Evolutionary conservation across 2,113 vertebrate species (phyloP).

Genomic region (Eptesicus fuscus): DNA sequence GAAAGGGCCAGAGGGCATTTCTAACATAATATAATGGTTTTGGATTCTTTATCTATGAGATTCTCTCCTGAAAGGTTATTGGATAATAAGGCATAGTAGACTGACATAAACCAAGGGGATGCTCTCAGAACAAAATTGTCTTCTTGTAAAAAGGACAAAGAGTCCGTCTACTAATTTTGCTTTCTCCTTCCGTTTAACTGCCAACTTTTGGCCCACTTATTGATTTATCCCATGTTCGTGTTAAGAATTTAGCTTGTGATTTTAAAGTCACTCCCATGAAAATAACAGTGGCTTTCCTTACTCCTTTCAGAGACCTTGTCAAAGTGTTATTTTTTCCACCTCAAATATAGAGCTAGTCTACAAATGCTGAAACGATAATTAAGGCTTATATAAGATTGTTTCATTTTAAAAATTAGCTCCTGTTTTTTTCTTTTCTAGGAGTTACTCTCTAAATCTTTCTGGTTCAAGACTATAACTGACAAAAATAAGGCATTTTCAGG

Average conservation of each 20-base stretch:
- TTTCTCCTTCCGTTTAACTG: conserved; percentile 5
- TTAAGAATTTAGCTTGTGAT: conserved; percentile 53
- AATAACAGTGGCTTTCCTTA: conserved; percentile 66
- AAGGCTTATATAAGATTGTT: conserved; percentile 56
- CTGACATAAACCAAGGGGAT: neutral
- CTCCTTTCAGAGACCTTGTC: conserved; percentile 60
- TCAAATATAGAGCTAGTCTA: conserved; percentile 55
- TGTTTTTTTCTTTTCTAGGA: neutral
- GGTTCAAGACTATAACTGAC: conserved; percentile 12
- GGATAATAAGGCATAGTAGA: neutral
- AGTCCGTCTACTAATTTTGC: conserved; percentile 3
- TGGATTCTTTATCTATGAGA: neutral
- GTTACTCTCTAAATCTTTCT: conserved; percentile 36
- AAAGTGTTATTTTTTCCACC: conserved; percentile 51
- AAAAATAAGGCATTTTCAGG: conserved; percentile 36
- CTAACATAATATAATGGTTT: neutral
- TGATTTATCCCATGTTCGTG: neutral
- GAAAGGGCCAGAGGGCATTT: conserved; percentile 25
- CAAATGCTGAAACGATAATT: conserved; percentile 69
- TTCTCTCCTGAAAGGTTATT: neutral
- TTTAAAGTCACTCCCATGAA: conserved; percentile 57
- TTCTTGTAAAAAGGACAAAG: neutral
- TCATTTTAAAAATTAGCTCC: conserved; percentile 55
- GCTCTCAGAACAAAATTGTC: neutral
- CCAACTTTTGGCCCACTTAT: conserved; percentile 51